phyloP scores from a whole-genome alignment of 2,888 invertebrate genomes.

The Melipona beecheii region DNA sequence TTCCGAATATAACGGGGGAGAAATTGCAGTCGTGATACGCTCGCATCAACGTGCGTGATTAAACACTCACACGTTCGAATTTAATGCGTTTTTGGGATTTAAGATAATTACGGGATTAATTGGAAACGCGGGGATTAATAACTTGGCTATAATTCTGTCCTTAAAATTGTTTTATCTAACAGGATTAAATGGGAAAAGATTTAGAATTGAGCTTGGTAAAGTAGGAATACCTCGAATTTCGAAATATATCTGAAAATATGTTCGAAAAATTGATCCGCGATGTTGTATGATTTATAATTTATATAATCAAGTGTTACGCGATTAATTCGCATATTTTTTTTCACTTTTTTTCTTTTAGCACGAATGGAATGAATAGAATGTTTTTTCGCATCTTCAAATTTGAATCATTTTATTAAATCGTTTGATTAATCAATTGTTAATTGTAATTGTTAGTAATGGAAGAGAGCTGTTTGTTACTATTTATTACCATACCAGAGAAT shows the following conservation, averaged over 20 bases:
- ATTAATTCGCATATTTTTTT: no score
- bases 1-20: background rate
- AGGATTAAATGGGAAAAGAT: no score
- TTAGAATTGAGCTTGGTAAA: no score
- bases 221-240: background rate
- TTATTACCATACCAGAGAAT: background rate
- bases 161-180: no score
- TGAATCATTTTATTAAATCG: background rate
- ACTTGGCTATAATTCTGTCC: background rate
- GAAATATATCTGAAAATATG: background rate
- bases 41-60: no score
- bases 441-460: accelerated
- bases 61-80: background rate
- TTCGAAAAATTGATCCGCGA: no score
- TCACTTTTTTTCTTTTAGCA: no score
- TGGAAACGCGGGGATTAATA: background rate
- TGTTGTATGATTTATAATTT: no score
- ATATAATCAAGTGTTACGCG: no score
- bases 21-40: background rate
- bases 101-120: background rate
- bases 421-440: background rate
- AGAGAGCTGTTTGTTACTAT: background rate
- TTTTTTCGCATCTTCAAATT: background rate
- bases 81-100: background rate
- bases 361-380: background rate